Percentiles rank a stretch among this genome's conserved stretches.
These are phyloP conservation scores for Leptocoma aspasia DNA, from an alignment of 2,113 vertebrate species.

Conservation along the genomic window DNA sequence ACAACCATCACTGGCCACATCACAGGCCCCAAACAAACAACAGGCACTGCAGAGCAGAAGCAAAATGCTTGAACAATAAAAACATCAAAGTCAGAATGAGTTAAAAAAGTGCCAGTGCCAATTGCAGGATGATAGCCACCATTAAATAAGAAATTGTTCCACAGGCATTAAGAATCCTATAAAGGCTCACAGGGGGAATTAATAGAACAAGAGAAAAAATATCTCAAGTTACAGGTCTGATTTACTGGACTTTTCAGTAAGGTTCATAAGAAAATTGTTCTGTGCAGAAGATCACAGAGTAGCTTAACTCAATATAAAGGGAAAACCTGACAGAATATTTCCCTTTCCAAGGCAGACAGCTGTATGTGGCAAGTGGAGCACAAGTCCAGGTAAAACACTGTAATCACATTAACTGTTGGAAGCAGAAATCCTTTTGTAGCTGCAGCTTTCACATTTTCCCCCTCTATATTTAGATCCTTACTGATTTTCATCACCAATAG, in stretches of 20 bases:
- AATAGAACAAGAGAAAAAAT: neutral
- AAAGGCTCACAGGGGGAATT: neutral
- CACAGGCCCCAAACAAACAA: neutral
- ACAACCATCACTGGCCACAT: neutral
- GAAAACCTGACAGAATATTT: neutral
- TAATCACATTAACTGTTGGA: neutral
- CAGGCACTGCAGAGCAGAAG: neutral
- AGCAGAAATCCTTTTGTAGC: neutral
- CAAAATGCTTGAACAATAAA: neutral
- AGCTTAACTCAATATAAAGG: constrained; percentile 17
- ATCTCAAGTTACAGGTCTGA: neutral
- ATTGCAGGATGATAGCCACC: neutral
- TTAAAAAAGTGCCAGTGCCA: neutral
- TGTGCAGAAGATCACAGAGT: neutral
- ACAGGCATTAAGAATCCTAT: neutral
- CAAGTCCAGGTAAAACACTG: neutral
- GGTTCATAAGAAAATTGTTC: constrained; percentile 1
- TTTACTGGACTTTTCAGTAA: neutral
- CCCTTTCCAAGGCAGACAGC: neutral
- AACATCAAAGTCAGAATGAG: neutral
- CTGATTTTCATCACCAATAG: neutral
- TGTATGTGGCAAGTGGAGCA: neutral
- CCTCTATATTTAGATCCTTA: neutral
- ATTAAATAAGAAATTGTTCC: neutral
- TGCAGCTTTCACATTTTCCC: neutral